These are phyloP conservation scores for Saccostrea glomerata DNA, from an alignment of 1,140 invertebrate species.

Conservation along the genomic window DNA sequence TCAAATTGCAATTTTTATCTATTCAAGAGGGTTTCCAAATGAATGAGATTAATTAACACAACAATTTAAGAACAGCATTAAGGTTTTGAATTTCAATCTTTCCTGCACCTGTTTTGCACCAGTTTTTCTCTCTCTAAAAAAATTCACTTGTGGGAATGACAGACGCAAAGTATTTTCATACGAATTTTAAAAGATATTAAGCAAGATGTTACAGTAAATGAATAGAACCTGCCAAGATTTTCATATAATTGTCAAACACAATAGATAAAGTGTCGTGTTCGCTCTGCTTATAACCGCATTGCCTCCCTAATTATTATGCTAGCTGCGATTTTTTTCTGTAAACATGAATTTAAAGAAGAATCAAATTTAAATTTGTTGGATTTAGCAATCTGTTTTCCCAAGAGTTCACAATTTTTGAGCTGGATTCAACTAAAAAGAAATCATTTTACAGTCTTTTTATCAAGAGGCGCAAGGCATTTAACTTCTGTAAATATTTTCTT, in stretches of 20 bases:
- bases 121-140: neutral
- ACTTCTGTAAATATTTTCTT: slow-evolving; percentile 35
- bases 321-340: too few relatives aligned
- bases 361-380: neutral
- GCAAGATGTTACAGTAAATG: too few relatives aligned
- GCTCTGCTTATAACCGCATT: neutral
- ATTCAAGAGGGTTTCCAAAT: slow-evolving; percentile 9
- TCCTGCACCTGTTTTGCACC: neutral
- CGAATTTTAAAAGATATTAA: too few relatives aligned
- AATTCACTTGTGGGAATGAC: neutral
- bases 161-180: neutral
- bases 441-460: neutral
- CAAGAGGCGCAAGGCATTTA: slow-evolving; percentile 15
- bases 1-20: slow-evolving; percentile 22
- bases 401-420: slow-evolving; percentile 10
- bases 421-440: slow-evolving; percentile 8
- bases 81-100: neutral
- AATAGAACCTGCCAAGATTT: neutral
- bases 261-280: neutral
- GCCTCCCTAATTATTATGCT: neutral
- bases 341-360: neutral
- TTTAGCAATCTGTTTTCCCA: slow-evolving; percentile 3
- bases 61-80: neutral
- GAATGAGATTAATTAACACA: slow-evolving; percentile 28
- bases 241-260: neutral